Conservation (phyloP, 2,888 invertebrate species). For the Cephus spinipes region DNA sequence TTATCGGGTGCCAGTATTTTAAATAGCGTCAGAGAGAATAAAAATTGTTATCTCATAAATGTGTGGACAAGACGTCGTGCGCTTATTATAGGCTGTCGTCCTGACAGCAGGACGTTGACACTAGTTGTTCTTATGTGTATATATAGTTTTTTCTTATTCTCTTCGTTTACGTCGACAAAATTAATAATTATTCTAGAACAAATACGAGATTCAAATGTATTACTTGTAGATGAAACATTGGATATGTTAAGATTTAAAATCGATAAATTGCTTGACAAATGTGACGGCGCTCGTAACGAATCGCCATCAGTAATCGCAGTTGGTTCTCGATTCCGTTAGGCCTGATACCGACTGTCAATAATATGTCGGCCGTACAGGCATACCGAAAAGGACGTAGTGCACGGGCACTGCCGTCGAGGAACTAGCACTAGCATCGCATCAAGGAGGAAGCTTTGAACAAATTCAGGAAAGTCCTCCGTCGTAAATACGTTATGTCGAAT, state of each 20-base stretch:
- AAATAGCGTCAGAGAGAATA: neutral
- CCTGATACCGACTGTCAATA: neutral
- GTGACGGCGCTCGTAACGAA: neutral
- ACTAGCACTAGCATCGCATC: neutral
- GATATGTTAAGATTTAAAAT: slow-evolving; percentile 23
- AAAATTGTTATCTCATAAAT: neutral
- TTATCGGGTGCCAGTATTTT: neutral
- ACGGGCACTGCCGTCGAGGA: neutral
- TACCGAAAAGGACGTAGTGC: neutral
- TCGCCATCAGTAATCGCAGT: neutral
- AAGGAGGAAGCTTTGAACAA: neutral
- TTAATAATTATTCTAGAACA: neutral
- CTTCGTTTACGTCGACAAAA: neutral
- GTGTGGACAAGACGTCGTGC: neutral
- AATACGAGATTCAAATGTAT: neutral
- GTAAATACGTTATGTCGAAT: neutral
- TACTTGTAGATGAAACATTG: slow-evolving; percentile 18
- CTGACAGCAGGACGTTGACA: neutral
- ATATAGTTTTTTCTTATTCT: neutral
- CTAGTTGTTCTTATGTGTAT: neutral
- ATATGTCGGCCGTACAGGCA: neutral
- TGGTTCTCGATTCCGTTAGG: neutral
- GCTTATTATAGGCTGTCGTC: neutral
- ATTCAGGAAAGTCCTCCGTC: neutral
- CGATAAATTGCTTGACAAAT: slow-evolving; percentile 15